Conservation (phyloP, 2,888 invertebrate genomes). For the Maniola hyperantus region DNA sequence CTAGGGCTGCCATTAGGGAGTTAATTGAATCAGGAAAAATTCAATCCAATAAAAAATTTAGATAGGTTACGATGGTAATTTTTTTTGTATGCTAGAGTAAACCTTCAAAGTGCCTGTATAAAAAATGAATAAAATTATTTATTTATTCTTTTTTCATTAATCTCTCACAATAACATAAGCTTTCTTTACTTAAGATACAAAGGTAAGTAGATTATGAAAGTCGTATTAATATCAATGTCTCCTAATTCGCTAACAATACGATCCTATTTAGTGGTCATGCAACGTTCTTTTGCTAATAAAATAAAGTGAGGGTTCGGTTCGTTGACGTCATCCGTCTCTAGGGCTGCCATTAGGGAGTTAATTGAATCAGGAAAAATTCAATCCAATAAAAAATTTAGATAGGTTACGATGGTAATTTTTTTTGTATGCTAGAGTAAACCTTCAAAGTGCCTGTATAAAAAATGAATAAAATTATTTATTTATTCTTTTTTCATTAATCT, state of each 20-base stretch:
- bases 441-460: no score
- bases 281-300: constrained; percentile 51
- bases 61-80: no score
- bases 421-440: no score
- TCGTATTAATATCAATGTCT: background rate
- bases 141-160: no score
- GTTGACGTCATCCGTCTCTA: constrained; percentile 53
- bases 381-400: background rate
- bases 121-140: no score
- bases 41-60: background rate
- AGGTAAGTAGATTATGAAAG: background rate
- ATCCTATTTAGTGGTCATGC: constrained; percentile 8
- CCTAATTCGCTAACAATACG: constrained; percentile 8
- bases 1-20: background rate
- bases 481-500: no score
- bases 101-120: no score
- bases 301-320: constrained; percentile 55
- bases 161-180: no score
- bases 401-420: no score
- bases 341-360: background rate
- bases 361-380: background rate
- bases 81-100: no score
- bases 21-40: background rate
- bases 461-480: no score
- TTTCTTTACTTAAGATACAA: background rate